Evolutionary conservation across 1,140 invertebrate genomes (phyloP).

Genomic region (Leptinotarsa lineolata): DNA sequence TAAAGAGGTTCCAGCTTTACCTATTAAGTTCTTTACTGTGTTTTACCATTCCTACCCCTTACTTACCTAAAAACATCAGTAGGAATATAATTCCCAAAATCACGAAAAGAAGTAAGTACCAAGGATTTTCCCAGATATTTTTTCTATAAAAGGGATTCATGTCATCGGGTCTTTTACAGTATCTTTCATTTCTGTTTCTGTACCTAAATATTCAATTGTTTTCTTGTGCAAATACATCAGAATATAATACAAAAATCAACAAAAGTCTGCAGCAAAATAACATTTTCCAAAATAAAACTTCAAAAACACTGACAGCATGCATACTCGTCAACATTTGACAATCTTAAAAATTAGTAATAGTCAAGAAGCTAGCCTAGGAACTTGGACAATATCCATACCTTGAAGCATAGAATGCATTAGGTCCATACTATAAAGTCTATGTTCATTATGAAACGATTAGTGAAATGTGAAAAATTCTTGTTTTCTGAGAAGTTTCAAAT

Average conservation of each 20-base stretch:
- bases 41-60: not conserved
- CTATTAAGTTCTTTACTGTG: too few species aligned
- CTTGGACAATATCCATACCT: too few species aligned
- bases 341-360: not conserved
- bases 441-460: too few species aligned
- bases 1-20: too few species aligned
- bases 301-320: conserved; percentile 3
- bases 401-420: too few species aligned
- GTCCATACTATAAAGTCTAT: too few species aligned
- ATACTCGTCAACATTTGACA: not conserved
- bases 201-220: conserved; percentile 22
- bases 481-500: too few species aligned
- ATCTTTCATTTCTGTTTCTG: conserved; percentile 25
- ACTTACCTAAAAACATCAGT: conserved; percentile 33
- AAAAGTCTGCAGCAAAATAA: conserved; percentile 7
- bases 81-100: conserved; percentile 27
- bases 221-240: conserved; percentile 3
- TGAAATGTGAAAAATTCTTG: too few species aligned
- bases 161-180: not conserved
- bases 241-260: not conserved
- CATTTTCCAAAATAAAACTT: not conserved
- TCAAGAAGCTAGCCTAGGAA: not conserved
- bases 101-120: conserved; percentile 27
- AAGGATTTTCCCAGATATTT: conserved; percentile 28
- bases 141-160: conserved; percentile 28